These are phyloP conservation scores for Tipula helvola DNA, from an alignment of 2,888 invertebrate genomes.

Conservation along the genomic window DNA sequence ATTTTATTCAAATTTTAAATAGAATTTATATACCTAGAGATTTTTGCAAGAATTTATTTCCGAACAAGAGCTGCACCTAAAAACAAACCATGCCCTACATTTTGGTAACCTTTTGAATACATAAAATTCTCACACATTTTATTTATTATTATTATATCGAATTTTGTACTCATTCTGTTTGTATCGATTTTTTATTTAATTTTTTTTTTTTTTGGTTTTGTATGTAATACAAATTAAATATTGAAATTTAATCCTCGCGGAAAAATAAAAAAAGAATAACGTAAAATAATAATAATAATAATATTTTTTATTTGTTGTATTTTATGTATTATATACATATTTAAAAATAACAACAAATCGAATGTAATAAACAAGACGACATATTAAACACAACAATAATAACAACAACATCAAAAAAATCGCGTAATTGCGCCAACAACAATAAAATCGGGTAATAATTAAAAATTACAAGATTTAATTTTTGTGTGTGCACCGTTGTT, in stretches of 20 bases:
- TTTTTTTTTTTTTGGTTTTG: neutral
- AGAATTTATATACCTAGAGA: too few relatives aligned
- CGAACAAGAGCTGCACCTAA: neutral
- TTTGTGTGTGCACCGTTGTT: neutral
- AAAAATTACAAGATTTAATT: neutral
- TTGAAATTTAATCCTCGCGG: conserved; percentile 4
- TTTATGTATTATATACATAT: neutral
- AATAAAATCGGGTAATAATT: neutral
- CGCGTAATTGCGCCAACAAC: neutral
- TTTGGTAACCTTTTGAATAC: neutral
- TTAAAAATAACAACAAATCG: neutral
- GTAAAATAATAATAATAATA: neutral
- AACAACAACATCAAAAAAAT: neutral
- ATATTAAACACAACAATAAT: neutral
- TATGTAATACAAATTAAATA: neutral
- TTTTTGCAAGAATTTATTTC: neutral
- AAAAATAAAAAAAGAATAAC: neutral
- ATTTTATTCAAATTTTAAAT: too few relatives aligned
- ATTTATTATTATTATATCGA: neutral
- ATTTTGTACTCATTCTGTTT: neutral
- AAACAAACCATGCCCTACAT: neutral
- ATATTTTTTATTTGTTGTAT: neutral
- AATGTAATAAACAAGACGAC: neutral
- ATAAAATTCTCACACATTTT: neutral
- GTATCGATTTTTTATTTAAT: neutral